A percentile compares a stretch with the other conserved stretches of the same genome.
Evolutionary conservation across 2,113 vertebrate genomes (phyloP).

Genomic region (Pluvianellus socialis): DNA sequence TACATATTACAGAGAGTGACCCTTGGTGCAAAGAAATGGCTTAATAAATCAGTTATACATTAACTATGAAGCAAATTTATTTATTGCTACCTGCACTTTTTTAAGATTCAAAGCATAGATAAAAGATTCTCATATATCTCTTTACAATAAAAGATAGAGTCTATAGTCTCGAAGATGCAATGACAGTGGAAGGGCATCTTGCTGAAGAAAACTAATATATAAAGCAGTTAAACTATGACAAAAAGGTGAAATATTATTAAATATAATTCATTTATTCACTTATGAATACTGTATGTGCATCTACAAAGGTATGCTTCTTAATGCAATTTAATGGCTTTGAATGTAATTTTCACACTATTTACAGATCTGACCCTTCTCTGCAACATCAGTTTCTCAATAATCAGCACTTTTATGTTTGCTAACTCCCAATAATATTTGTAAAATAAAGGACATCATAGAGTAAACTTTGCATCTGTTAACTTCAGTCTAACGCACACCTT

Average conservation of each 20-base stretch:
- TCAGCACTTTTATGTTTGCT: constrained; percentile 60
- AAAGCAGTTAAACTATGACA: constrained; percentile 48
- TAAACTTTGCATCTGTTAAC: constrained; percentile 9
- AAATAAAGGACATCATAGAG: constrained; percentile 33
- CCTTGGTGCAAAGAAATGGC: not conserved
- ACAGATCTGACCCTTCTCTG: constrained; percentile 43
- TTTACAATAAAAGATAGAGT: not conserved
- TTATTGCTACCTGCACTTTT: constrained; percentile 48
- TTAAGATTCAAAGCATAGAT: constrained; percentile 6
- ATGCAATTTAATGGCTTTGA: constrained; percentile 55
- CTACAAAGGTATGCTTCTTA: constrained; percentile 52
- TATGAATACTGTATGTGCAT: constrained; percentile 66
- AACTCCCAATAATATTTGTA: constrained; percentile 43
- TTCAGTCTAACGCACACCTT: not conserved
- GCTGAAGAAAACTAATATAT: not conserved
- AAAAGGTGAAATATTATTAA: constrained; percentile 63
- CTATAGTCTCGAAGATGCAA: not conserved
- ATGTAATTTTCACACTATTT: constrained; percentile 62
- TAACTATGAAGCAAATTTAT: constrained; percentile 42
- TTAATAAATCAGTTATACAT: constrained; percentile 44
- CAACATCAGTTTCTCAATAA: constrained; percentile 41
- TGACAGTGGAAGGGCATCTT: constrained; percentile 40
- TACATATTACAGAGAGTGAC: constrained; percentile 6
- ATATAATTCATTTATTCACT: constrained; percentile 68
- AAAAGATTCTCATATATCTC: not conserved